These are phyloP conservation scores for Magallana ariakensis DNA, from an alignment of 1,140 invertebrate species.

Conservation along the genomic window DNA sequence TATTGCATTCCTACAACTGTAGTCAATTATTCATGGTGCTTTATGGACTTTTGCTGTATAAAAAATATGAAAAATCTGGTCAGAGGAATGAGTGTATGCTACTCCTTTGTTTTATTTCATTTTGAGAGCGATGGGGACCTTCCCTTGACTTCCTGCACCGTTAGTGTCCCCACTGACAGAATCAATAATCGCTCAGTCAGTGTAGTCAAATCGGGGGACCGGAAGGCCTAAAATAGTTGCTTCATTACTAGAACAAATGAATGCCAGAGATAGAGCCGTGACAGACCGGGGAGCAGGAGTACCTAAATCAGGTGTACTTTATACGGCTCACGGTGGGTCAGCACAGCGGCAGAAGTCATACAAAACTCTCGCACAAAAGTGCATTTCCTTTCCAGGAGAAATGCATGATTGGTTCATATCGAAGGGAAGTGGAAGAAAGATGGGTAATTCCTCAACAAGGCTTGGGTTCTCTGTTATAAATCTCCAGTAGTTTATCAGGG, in stretches of 20 bases:
- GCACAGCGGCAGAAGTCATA: neutral
- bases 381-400: no score
- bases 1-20: no score
- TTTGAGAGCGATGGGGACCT: neutral
- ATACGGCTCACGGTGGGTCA: neutral
- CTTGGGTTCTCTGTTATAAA: no score
- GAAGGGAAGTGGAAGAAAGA: no score
- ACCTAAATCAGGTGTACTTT: conserved; percentile 2
- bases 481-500: no score
- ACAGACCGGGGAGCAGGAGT: neutral
- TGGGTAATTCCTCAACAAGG: no score
- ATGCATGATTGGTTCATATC: no score
- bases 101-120: no score
- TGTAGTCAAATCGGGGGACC: neutral
- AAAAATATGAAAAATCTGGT: no score
- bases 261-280: neutral
- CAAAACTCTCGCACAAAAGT: neutral
- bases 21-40: no score
- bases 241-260: conserved; percentile 32
- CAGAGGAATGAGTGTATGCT: no score
- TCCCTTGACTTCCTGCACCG: neutral
- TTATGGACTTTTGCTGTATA: no score
- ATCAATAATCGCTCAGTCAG: neutral
- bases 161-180: neutral
- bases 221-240: neutral